These are phyloP conservation scores for Turritopsis rubra DNA, from an alignment of 30 jellyfish, hydroid and myxozoan species.

Conservation along the genomic window DNA sequence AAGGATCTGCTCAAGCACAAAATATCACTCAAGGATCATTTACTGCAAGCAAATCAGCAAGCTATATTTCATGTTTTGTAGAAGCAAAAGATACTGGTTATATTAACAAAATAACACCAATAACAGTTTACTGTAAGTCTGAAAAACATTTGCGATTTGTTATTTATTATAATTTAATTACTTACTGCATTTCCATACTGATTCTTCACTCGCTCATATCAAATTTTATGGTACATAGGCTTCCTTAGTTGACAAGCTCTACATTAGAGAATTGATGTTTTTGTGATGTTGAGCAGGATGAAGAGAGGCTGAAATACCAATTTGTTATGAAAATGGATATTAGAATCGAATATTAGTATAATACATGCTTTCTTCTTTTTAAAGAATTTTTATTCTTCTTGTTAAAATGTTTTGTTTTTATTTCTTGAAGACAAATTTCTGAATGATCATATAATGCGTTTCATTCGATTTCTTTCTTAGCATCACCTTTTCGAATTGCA, in stretches of 20 bases:
- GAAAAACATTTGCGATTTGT: background rate
- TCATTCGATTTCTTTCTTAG: conserved; percentile 2
- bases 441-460: no score
- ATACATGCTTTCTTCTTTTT: no score
- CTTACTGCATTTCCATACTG: no score
- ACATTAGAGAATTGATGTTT: no score
- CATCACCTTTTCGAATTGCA: conserved; percentile 7
- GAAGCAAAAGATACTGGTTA: conserved; percentile 1
- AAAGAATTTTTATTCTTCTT: no score
- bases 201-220: conserved; percentile 16
- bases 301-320: background rate
- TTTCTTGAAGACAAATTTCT: no score
- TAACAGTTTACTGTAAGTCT: conserved; percentile 13
- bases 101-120: background rate
- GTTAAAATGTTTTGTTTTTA: no score
- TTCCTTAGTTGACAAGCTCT: no score
- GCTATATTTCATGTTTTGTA: background rate
- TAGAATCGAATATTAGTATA: no score
- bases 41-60: background rate
- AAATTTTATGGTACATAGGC: conserved; percentile 33
- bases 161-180: no score
- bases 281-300: no score
- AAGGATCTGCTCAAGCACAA: background rate
- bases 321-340: no score
- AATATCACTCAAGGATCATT: background rate